phyloP scores from a whole-genome alignment of 2,113 vertebrate species.

The Panthera uncia region DNA sequence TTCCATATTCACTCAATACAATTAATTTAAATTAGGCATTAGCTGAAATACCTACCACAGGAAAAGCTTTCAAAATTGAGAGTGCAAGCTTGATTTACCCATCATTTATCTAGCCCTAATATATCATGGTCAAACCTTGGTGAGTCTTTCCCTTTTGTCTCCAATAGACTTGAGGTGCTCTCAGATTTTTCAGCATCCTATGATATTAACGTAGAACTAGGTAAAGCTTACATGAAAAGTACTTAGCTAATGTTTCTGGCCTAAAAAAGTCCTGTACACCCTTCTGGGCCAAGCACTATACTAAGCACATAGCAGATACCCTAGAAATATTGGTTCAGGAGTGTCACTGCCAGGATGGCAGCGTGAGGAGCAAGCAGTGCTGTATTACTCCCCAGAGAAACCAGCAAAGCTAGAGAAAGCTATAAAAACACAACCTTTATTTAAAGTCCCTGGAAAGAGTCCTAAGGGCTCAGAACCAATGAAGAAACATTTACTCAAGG shows the following conservation, averaged over 20 bases:
- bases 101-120: neutral
- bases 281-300: neutral
- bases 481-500: neutral
- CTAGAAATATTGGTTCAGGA: neutral
- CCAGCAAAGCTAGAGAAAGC: neutral
- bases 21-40: constrained; percentile 12
- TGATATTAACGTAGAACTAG: neutral
- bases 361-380: neutral
- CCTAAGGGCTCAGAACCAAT: neutral
- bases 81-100: neutral
- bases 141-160: constrained; percentile 8
- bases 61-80: constrained; percentile 33
- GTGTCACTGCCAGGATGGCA: neutral
- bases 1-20: constrained; percentile 35
- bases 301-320: neutral
- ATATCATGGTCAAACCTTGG: neutral
- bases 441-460: constrained; percentile 15
- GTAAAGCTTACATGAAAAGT: neutral
- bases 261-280: neutral
- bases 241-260: constrained; percentile 12
- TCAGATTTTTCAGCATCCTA: constrained; percentile 13
- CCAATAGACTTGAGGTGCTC: neutral
- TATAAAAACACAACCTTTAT: neutral
- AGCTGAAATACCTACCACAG: neutral
- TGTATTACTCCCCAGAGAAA: neutral